Evolutionary conservation across 2,113 vertebrate species (phyloP).

Genomic region (Centropus unirufus): DNA sequence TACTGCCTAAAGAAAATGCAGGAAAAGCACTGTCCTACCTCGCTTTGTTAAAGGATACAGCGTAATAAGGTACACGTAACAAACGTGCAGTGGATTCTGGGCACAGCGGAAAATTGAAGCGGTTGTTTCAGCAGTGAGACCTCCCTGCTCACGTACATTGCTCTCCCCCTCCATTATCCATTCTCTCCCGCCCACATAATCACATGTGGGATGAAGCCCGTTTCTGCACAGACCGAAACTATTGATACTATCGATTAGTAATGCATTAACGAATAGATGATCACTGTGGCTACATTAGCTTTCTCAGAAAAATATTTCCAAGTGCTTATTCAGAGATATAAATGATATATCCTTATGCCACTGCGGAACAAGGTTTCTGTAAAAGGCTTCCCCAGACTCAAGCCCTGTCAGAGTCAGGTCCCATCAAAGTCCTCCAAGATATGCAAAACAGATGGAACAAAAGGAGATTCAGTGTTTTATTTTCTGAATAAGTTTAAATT

Average conservation of each 20-base stretch:
- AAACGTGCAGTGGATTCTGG: background rate
- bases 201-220: background rate
- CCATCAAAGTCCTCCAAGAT: background rate
- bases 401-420: background rate
- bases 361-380: background rate
- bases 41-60: background rate
- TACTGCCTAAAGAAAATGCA: background rate
- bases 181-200: background rate
- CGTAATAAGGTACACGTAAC: rapidly evolving
- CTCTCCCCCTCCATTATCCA: background rate
- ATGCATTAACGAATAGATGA: rapidly evolving
- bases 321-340: background rate
- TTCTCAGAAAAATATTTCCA: background rate
- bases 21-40: background rate
- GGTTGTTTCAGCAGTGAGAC: background rate
- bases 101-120: background rate
- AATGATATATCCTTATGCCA: no score
- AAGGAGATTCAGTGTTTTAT: background rate
- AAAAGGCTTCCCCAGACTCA: background rate
- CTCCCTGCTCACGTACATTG: background rate
- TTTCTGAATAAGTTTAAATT: background rate
- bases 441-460: background rate
- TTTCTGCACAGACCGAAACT: background rate
- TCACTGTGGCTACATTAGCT: background rate
- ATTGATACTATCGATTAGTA: background rate